Base-by-base conservation (phyloP, 2,888 invertebrate genomes). In the Drosophila pseudotakahashii region DNA sequence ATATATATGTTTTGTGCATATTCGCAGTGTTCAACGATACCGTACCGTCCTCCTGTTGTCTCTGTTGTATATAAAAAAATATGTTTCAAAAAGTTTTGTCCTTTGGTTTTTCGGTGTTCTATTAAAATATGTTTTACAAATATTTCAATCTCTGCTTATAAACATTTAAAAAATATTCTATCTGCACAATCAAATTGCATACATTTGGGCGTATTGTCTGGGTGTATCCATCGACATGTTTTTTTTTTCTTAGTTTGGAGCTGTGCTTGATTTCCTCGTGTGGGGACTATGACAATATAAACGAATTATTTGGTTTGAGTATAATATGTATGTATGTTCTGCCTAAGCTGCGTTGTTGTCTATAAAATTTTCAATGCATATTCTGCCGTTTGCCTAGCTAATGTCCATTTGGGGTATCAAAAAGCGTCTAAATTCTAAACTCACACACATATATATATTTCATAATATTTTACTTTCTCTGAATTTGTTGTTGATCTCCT, bases 161-260 rank as follows among this genome's bases (percentile, higher is more conserved):
- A 73, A 88, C 77, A 85, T 87, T 85, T 81, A 79, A 88, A 89
- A 89, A 89, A 89, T 88, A 81, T 83, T 77, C 72, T 73, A 78
- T 76, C 58, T 73, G 76, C 84, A 89, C 75, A 84, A 88, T 89
- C 74, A 67, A 86, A 79, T 89, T 86, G 82, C 88, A 88, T 86
- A 75, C 83, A 75, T 74, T 59, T 69, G 69, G 73, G 76, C 74
- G 86, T 84, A 80, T 84, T 84, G 83, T 87, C 82, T 78, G 78
- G 76, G 83, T 82, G 71, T 80, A 62, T 70, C 53, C 67, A 66
- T 66, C 64, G 67, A 66, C 64, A 66, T 59, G 62, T 62, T 48
- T 50, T 39, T 71, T 57, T 59, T 62, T 68, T 19, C 19, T 50
- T 51, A 62, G 26, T 54, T 73, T 60, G 51, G 55, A 63, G 59